phyloP scores from a whole-genome alignment of 2,888 invertebrate species.

The Pammene aurita region DNA sequence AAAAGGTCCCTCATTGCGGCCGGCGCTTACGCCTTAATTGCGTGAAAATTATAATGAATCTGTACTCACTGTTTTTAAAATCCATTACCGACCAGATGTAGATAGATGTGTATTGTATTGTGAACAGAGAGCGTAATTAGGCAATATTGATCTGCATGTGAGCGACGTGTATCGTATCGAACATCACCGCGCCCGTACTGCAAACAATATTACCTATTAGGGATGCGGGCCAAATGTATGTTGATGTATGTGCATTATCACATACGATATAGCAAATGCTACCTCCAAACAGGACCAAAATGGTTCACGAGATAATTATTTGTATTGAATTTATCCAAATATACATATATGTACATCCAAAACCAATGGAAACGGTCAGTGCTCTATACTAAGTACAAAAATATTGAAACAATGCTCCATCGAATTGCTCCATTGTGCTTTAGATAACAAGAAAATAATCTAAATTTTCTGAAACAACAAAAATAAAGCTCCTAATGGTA shows the following conservation, averaged over 20 bases:
- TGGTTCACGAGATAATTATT: not conserved
- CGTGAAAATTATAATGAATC: no score
- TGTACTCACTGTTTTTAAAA: not conserved
- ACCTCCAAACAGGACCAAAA: not conserved
- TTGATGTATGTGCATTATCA: conserved; percentile 56
- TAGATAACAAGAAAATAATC: not conserved
- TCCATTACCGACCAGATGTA: conserved; percentile 23
- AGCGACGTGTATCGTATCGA: conserved; percentile 52
- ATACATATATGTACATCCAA: not conserved
- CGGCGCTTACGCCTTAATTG: no score
- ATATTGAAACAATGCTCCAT: no score
- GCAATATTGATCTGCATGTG: conserved; percentile 70
- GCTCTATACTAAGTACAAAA: no score
- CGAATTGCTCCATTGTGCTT: no score
- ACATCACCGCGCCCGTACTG: conserved; percentile 73
- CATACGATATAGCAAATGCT: not conserved
- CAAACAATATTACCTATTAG: conserved; percentile 68
- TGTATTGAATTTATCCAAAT: not conserved
- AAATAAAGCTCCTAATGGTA: not conserved
- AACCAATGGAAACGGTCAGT: no score
- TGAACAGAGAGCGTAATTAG: conserved; percentile 55
- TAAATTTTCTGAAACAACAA: not conserved
- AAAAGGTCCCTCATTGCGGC: no score
- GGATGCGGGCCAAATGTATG: conserved; percentile 69
- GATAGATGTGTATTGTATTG: conserved; percentile 35